phyloP scores from a whole-genome alignment of 2,888 invertebrate species.

The Fragum sueziense region DNA sequence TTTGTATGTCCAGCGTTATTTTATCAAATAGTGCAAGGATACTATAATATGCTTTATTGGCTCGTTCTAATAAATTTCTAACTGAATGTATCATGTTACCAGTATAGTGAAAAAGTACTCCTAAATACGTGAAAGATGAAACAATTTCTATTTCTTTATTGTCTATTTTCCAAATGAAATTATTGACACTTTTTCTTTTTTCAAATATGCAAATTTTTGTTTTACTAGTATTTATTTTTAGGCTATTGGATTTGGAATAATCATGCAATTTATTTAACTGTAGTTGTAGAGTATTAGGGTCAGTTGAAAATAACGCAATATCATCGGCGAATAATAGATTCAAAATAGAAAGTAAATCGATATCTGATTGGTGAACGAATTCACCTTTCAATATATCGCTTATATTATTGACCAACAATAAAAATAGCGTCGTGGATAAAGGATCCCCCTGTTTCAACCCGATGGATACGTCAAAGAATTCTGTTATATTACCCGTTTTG shows the following conservation, averaged over 20 bases:
- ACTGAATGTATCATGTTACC: conserved; percentile 4
- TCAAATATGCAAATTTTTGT: conserved; percentile 23
- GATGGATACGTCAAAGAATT: not conserved
- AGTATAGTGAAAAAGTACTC: conserved; percentile 4
- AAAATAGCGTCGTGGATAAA: not conserved
- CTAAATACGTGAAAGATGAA: conserved; percentile 8
- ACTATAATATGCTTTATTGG: conserved; percentile 21
- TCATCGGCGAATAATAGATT: not conserved
- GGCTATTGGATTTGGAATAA: conserved; percentile 6
- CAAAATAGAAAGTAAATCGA: not conserved
- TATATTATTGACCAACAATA: not conserved
- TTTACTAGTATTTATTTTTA: conserved; percentile 17
- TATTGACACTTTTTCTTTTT: not conserved
- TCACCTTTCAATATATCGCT: not conserved
- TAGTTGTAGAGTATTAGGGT: not conserved
- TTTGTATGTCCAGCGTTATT: conserved; percentile 18
- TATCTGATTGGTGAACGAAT: not conserved
- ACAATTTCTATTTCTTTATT: conserved; percentile 15
- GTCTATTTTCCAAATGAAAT: conserved; percentile 12
- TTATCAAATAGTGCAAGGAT: conserved; percentile 3
- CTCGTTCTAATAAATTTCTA: conserved; percentile 5
- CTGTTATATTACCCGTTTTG: not conserved
- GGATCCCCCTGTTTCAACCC: conserved; percentile 5
- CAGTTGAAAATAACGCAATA: not conserved
- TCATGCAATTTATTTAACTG: not conserved